These are phyloP conservation scores for Oxyura jamaicensis DNA, from an alignment of 2,113 vertebrate genomes.

Conservation along the genomic window DNA sequence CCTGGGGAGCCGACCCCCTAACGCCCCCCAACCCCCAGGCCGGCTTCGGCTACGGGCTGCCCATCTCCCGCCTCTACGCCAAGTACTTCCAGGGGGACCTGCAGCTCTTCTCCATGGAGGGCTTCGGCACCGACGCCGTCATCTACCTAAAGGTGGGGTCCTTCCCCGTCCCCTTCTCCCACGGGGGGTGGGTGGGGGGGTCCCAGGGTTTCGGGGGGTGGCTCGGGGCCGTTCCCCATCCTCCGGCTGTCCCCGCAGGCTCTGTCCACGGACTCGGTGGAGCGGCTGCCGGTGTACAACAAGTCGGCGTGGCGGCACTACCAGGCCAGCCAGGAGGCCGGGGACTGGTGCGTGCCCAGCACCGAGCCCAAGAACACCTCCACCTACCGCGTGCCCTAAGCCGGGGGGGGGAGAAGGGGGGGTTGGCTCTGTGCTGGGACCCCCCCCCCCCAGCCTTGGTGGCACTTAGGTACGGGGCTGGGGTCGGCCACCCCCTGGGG, in stretches of 20 bases:
- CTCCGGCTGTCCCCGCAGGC: slow-evolving; percentile 75
- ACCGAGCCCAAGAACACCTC: slow-evolving; percentile 91
- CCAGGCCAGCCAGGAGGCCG: slow-evolving; percentile 87
- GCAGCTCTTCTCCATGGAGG: slow-evolving; percentile 96
- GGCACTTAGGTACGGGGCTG: background rate
- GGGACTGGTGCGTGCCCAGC: slow-evolving; percentile 94
- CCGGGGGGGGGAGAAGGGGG: background rate
- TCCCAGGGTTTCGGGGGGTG: background rate
- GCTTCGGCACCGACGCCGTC: slow-evolving; percentile 91
- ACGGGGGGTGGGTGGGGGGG: too few relatives aligned
- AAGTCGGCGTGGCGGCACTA: slow-evolving; percentile 94
- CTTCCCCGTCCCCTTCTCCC: background rate
- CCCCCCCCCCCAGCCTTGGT: background rate
- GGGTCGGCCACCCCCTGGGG: background rate
- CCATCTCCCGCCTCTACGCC: slow-evolving; percentile 94
- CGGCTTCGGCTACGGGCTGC: slow-evolving; percentile 93
- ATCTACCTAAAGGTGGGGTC: slow-evolving; percentile 79
- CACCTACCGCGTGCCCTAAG: slow-evolving; percentile 73
- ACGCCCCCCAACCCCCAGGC: slow-evolving; percentile 74
- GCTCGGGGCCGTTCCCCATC: background rate
- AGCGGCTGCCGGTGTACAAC: slow-evolving; percentile 93
- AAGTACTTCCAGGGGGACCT: slow-evolving; percentile 97
- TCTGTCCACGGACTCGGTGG: slow-evolving; percentile 92
- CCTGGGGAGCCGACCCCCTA: background rate
- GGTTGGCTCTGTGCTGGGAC: background rate